These are phyloP conservation scores for Sycophila sp. DNA, from an alignment of 1,140 invertebrate species.

Conservation along the genomic window DNA sequence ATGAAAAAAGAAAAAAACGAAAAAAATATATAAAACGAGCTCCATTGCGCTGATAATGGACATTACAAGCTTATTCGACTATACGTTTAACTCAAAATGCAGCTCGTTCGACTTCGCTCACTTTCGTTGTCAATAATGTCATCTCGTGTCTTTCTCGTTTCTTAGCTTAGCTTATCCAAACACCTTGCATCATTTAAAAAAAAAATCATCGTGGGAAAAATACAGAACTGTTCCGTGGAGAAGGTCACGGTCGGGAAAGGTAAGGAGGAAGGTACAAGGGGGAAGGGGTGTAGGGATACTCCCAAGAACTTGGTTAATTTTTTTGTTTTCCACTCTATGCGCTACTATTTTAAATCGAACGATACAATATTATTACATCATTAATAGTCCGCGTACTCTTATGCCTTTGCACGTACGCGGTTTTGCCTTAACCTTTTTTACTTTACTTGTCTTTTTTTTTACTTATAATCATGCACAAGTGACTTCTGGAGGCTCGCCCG, in stretches of 20 bases:
- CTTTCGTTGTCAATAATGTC: slow-evolving; percentile 38
- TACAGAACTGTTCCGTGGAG: slow-evolving; percentile 27
- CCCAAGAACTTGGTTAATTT: slow-evolving; percentile 29
- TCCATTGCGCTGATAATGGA: slow-evolving; percentile 29
- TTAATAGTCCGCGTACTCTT: slow-evolving; percentile 45
- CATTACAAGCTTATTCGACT: slow-evolving; percentile 7
- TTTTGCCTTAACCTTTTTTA: slow-evolving; percentile 26
- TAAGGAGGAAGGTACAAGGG: neutral
- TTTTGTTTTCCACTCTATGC: slow-evolving; percentile 32
- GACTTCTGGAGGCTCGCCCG: neutral
- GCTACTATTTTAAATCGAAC: slow-evolving; percentile 52
- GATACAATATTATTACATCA: slow-evolving; percentile 54
- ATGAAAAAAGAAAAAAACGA: slow-evolving; percentile 19
- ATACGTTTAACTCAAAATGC: slow-evolving; percentile 26
- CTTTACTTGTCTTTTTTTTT: slow-evolving; percentile 17
- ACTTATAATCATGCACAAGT: slow-evolving; percentile 10
- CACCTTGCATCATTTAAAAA: slow-evolving; percentile 59
- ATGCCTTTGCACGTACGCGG: slow-evolving; percentile 28
- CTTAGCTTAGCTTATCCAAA: slow-evolving; percentile 49
- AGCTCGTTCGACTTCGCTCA: slow-evolving; percentile 28
- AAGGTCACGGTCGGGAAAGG: slow-evolving; percentile 20
- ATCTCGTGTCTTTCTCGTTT: slow-evolving; percentile 38
- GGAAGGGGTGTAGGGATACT: slow-evolving; percentile 10
- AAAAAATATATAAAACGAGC: slow-evolving; percentile 30
- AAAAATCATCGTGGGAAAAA: slow-evolving; percentile 41